Conservation (phyloP, 2,113 vertebrate genomes). For the Dascyllus trimaculatus region DNA sequence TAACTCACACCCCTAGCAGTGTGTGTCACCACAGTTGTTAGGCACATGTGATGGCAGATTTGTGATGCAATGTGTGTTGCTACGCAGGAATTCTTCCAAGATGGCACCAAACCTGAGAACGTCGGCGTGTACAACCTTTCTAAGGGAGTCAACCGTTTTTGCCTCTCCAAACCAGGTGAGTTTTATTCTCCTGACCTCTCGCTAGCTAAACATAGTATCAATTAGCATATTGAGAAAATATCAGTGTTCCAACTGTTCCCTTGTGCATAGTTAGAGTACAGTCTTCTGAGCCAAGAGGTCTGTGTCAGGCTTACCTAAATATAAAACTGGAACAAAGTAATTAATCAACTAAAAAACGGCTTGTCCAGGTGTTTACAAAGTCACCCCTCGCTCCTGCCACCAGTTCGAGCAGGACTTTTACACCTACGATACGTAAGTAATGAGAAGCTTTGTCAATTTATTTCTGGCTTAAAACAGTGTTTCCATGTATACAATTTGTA, state of each 20-base stretch:
- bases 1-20: not conserved
- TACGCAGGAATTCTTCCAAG: slow-evolving; percentile 96
- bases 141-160: slow-evolving; percentile 98
- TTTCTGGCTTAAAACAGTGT: not conserved
- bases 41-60: not conserved
- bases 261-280: slow-evolving; percentile 11
- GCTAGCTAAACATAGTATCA: slow-evolving; percentile 47
- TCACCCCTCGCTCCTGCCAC: slow-evolving; percentile 98
- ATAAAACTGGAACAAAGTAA: slow-evolving; percentile 61
- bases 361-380: slow-evolving; percentile 94
- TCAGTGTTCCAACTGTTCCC: slow-evolving; percentile 31
- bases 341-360: slow-evolving; percentile 59
- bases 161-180: slow-evolving; percentile 97
- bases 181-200: slow-evolving; percentile 43
- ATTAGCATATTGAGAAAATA: slow-evolving; percentile 53
- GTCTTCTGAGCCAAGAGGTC: slow-evolving; percentile 50
- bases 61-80: not conserved
- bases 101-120: slow-evolving; percentile 96
- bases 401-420: slow-evolving; percentile 97
- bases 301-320: slow-evolving; percentile 60
- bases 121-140: slow-evolving; percentile 98
- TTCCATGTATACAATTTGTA: not conserved
- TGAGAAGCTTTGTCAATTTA: accelerated
- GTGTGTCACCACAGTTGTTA: not conserved
- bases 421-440: slow-evolving; percentile 96